These are phyloP conservation scores for Thecocarcelia acutangulata DNA, from an alignment of 2,888 invertebrate genomes.

Conservation along the genomic window DNA sequence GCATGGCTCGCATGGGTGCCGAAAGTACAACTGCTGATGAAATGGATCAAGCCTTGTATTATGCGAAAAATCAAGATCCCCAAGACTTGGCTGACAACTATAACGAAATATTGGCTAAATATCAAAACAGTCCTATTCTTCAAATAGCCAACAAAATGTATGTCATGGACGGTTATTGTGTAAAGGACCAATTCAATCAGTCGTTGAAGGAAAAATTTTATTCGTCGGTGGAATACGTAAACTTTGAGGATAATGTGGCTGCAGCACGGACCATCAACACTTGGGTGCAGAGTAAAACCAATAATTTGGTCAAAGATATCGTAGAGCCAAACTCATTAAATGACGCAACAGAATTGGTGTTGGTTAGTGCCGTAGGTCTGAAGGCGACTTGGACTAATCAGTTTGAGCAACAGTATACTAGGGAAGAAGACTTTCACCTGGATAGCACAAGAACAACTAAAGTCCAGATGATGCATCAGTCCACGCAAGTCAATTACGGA, in stretches of 20 bases:
- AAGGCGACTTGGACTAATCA: slow-evolving; percentile 89
- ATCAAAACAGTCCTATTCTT: slow-evolving; percentile 75
- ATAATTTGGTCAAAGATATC: slow-evolving; percentile 90
- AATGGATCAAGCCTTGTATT: slow-evolving; percentile 83
- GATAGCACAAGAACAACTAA: slow-evolving; percentile 81
- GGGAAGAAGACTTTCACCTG: slow-evolving; percentile 85
- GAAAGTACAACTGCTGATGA: slow-evolving; percentile 84
- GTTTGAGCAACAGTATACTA: slow-evolving; percentile 85
- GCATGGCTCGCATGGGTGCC: slow-evolving; percentile 88
- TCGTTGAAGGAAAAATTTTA: slow-evolving; percentile 85
- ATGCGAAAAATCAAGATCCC: slow-evolving; percentile 73
- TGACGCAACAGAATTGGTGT: slow-evolving; percentile 85
- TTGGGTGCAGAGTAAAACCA: slow-evolving; percentile 91
- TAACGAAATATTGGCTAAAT: slow-evolving; percentile 72
- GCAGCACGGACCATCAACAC: slow-evolving; percentile 86
- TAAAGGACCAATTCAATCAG: slow-evolving; percentile 83
- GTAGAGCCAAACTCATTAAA: slow-evolving; percentile 82
- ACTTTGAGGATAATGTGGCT: slow-evolving; percentile 83
- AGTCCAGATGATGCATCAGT: slow-evolving; percentile 87
- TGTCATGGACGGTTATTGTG: slow-evolving; percentile 83
- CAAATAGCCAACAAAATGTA: slow-evolving; percentile 90
- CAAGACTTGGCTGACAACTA: slow-evolving; percentile 75
- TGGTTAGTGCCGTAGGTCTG: slow-evolving; percentile 93
- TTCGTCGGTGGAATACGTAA: slow-evolving; percentile 84
- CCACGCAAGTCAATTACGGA: slow-evolving; percentile 73